These are phyloP conservation scores for Aphaenogaster rudis DNA, from an alignment of 1,140 invertebrate genomes.

Conservation along the genomic window DNA sequence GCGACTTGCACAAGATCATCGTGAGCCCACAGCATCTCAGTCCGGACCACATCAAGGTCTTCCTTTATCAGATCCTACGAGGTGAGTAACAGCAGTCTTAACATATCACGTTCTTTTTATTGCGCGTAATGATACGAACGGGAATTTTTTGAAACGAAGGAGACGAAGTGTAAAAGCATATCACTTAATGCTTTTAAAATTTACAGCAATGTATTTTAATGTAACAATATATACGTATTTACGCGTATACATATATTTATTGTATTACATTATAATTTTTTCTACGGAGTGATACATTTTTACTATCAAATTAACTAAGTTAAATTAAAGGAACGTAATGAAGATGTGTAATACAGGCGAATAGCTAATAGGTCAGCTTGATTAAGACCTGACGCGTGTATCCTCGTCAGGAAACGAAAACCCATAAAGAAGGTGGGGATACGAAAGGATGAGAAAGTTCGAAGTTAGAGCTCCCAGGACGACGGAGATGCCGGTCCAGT, in stretches of 20 bases:
- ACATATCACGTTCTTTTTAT: constrained; percentile 22
- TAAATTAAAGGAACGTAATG: not conserved
- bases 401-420: not conserved
- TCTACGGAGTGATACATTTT: not conserved
- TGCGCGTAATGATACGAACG: not conserved
- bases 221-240: not conserved
- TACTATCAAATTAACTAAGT: not conserved
- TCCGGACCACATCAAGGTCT: constrained; percentile 99
- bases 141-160: not conserved
- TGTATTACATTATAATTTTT: not conserved
- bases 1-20: constrained; percentile 99
- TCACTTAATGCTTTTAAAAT: constrained; percentile 6
- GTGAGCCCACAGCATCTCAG: constrained; percentile 99
- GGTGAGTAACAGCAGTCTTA: constrained; percentile 89
- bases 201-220: not conserved
- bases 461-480: constrained; percentile 25
- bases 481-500: constrained; percentile 39
- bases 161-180: not conserved
- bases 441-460: constrained; percentile 30
- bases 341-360: not conserved
- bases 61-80: constrained; percentile 99
- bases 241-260: too few species aligned
- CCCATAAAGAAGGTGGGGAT: not conserved
- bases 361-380: not conserved
- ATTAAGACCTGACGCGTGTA: constrained; percentile 30